Evolutionary conservation across 2,113 vertebrate genomes (phyloP).

Genomic region (Natator depressus): DNA sequence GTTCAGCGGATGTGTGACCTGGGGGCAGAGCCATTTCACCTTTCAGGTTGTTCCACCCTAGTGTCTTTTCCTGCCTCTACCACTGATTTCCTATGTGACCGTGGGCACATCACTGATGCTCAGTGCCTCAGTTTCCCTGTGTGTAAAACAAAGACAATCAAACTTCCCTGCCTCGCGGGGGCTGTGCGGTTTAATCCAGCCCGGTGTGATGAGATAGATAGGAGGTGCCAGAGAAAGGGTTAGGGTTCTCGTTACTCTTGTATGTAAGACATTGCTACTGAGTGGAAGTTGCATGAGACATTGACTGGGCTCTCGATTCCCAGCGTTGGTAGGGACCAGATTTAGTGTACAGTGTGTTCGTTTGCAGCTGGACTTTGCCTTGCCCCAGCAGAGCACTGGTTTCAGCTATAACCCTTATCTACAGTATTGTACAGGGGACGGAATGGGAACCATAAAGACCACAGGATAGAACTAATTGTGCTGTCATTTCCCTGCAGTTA

Average conservation of each 20-base stretch:
- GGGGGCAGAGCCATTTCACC: too few species aligned
- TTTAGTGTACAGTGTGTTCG: neutral
- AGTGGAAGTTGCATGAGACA: neutral
- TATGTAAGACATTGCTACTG: neutral
- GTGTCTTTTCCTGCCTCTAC: neutral
- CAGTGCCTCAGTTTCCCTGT: neutral
- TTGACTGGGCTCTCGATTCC: accelerated
- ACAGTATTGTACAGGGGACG: slow-evolving; percentile 9
- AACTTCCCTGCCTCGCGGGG: neutral
- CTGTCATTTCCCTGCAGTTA: neutral
- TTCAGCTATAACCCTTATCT: slow-evolving; percentile 46
- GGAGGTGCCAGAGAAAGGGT: accelerated
- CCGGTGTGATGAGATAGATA: neutral
- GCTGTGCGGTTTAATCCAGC: neutral
- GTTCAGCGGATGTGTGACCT: neutral
- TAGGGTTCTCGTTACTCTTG: accelerated
- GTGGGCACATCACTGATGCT: neutral
- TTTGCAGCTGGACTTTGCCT: slow-evolving; percentile 21
- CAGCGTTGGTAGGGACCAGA: accelerated
- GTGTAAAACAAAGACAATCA: neutral
- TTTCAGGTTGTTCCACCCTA: neutral
- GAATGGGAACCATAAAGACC: slow-evolving; percentile 31
- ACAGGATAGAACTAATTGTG: neutral
- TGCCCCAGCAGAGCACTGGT: slow-evolving; percentile 16
- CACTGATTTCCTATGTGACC: neutral